Conservation (phyloP, 2,113 vertebrate species). For the Agapornis roseicollis region DNA sequence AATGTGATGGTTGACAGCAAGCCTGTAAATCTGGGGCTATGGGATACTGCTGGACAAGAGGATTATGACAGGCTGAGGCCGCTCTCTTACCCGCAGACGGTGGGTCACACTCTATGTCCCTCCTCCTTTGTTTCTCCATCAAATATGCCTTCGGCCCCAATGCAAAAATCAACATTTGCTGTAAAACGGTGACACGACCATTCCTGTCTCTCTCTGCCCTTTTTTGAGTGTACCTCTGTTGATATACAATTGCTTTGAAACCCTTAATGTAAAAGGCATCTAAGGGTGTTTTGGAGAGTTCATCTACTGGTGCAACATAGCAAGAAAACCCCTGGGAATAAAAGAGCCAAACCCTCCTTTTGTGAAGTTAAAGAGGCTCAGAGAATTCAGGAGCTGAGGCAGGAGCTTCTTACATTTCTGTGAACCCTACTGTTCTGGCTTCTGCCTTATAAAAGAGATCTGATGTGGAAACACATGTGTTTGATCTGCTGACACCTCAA, state of each 20-base stretch:
- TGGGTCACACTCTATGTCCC: constrained; percentile 8
- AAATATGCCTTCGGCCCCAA: neutral
- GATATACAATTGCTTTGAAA: neutral
- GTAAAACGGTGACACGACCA: neutral
- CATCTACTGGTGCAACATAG: neutral
- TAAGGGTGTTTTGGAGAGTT: neutral
- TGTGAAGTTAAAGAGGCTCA: neutral
- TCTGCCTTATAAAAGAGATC: neutral
- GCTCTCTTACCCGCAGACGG: constrained; percentile 83
- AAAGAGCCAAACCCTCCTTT: neutral
- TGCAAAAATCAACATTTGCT: neutral
- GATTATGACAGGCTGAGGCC: constrained; percentile 88
- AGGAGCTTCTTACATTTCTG: neutral
- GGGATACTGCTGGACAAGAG: constrained; percentile 90
- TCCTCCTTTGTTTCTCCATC: neutral
- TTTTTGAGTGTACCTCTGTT: neutral
- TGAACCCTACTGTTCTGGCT: neutral
- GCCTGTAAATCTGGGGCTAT: constrained; percentile 83
- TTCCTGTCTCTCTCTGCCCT: neutral
- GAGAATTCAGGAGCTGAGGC: neutral
- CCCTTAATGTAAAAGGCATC: neutral
- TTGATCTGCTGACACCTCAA: neutral
- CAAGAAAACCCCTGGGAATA: neutral
- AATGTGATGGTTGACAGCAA: constrained; percentile 88
- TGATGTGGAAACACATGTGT: neutral